phyloP scores from a whole-genome alignment of 2,113 vertebrate genomes.

The Poecilia latipinna region DNA sequence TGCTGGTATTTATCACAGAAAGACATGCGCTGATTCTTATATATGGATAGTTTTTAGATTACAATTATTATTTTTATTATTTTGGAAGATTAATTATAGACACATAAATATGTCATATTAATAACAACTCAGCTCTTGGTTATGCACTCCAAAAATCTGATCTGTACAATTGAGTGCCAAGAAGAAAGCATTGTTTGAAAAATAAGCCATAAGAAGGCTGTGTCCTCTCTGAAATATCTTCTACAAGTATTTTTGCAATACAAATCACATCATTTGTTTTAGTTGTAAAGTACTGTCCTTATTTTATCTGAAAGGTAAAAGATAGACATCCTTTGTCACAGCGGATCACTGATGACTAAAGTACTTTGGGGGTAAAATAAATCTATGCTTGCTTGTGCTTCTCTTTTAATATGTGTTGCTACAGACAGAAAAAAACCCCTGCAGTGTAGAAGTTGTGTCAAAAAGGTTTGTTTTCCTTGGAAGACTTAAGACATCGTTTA shows the following conservation, averaged over 20 bases:
- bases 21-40: no score
- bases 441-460: background rate
- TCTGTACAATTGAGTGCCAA: background rate
- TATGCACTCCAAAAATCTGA: background rate
- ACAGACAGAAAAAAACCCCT: background rate
- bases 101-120: background rate
- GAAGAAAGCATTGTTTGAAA: background rate
- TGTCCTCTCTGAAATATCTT: no score
- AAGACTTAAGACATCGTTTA: background rate
- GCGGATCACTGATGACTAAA: no score
- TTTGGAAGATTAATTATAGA: no score
- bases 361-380: background rate
- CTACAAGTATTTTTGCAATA: no score
- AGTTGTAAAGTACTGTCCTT: no score
- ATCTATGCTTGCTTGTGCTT: background rate
- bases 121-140: background rate
- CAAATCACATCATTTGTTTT: no score
- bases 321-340: no score
- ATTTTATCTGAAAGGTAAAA: no score
- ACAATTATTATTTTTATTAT: no score
- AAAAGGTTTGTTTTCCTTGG: background rate
- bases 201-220: background rate
- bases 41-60: no score
- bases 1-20: no score
- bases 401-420: background rate